These are phyloP conservation scores for Diarsia brunnea DNA, from an alignment of 2,888 invertebrate species.

Conservation along the genomic window DNA sequence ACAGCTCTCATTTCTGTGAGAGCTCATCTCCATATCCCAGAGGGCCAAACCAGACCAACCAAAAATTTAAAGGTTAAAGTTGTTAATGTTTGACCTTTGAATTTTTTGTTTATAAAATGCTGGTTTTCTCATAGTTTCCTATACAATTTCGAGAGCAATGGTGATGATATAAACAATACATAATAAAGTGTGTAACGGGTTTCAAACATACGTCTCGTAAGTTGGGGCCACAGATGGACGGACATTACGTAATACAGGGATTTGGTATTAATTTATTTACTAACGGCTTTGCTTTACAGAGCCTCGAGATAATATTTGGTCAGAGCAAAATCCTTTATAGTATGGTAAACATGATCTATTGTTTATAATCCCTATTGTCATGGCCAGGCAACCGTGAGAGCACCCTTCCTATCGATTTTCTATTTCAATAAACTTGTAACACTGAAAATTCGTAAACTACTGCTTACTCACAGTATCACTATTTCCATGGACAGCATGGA, in stretches of 20 bases:
- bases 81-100: background rate
- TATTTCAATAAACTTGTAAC: background rate
- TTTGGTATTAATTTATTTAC: background rate
- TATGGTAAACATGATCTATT: background rate
- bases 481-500: background rate
- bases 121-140: background rate
- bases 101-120: background rate
- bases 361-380: background rate
- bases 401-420: slow-evolving; percentile 7
- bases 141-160: background rate
- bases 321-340: background rate
- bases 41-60: background rate
- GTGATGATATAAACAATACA: background rate
- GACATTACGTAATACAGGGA: background rate
- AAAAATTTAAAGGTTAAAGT: too few relatives aligned
- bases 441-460: background rate
- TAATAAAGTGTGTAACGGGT: too few relatives aligned
- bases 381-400: background rate
- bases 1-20: background rate
- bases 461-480: background rate
- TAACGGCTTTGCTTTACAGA: background rate
- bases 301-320: background rate
- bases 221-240: background rate
- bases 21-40: background rate
- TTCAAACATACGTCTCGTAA: too few relatives aligned